Percentiles rank a stretch among this genome's conserved stretches.
phyloP scores from a whole-genome alignment of 2,797 vertebrate genomes.

The Trichosurus vulpecula region DNA sequence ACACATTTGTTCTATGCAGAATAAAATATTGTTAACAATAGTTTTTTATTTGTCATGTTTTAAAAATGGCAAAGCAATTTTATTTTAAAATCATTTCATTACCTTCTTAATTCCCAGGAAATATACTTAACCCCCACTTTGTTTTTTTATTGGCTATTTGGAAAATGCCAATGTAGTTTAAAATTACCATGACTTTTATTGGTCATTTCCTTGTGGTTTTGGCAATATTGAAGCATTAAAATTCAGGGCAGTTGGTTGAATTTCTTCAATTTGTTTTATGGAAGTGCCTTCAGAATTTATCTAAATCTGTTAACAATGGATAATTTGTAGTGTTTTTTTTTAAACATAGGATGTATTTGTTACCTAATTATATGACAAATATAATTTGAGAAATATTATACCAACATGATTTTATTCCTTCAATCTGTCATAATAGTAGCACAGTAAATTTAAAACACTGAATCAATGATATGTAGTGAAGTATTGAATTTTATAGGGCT shows the following conservation, averaged over 20 bases:
- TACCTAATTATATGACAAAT: background rate
- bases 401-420: conserved; percentile 19
- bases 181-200: background rate
- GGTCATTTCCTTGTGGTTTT: background rate
- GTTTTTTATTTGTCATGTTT: background rate
- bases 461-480: background rate
- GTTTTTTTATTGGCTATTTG: background rate
- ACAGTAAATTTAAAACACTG: conserved; percentile 4
- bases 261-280: background rate
- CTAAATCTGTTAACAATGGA: conserved; percentile 14
- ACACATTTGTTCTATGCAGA: background rate
- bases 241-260: background rate
- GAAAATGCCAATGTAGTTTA: background rate
- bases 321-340: conserved; percentile 4
- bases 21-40: background rate
- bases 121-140: background rate
- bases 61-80: background rate
- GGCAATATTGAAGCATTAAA: background rate
- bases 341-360: conserved; percentile 3
- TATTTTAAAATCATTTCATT: background rate
- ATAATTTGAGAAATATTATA: background rate
- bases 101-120: background rate
- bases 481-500: conserved; percentile 7
- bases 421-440: background rate
- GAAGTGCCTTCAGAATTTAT: conserved; percentile 5